Base-by-base conservation (phyloP, 2,113 vertebrate genomes). In the Poeciliopsis turrubarensis region DNA sequence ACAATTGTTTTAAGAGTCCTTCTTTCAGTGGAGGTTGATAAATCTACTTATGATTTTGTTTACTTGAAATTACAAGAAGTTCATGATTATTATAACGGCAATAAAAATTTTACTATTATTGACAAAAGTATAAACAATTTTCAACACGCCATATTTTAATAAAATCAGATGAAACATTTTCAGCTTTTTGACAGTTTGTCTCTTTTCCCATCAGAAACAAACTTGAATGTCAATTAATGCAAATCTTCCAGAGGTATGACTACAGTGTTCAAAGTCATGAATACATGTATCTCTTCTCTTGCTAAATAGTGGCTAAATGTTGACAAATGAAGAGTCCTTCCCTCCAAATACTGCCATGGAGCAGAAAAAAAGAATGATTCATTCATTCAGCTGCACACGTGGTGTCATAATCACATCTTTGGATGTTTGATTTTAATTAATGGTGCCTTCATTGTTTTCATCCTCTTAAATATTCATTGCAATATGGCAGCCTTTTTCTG, bases 381-480 rank as follows among this genome's bases (percentile, higher is more conserved):
- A 93, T 93, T 93, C 79, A 93, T 92, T 79, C 68, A 34, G 84
- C 82, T 79, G 87, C 73, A 72, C 87, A 84, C 86, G 26, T 61
- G 83, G 79, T 89, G 71, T 86, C 81, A 86, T 91, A 89, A 93
- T 92, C 89, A 92, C 88, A 93, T 90, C 89, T 92, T 94, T 87
- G 91, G 86, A 91, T 65, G 65, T 92, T 92, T 93, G 86, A 92
- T 91, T 93, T 93, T 92, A 93, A 94, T 93, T 93, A 94, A 92
- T 87, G 78, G 83, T 51, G 70, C 76, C 81, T 91, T 85, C 84
- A 89, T 84, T 93, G 89, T 89, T 91, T 90, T 93, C 91, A 77
- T 79, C 84, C 67, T 17, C 69, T 84, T 93, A 90, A 94, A 94
- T 92, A 93, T 91, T 91, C 86, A 93, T 93, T 27, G 70, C 78